Percentiles rank a stretch among this genome's conserved stretches.
phyloP scores from a whole-genome alignment of 2,888 invertebrate species.

The Drosophila tripunctata region DNA sequence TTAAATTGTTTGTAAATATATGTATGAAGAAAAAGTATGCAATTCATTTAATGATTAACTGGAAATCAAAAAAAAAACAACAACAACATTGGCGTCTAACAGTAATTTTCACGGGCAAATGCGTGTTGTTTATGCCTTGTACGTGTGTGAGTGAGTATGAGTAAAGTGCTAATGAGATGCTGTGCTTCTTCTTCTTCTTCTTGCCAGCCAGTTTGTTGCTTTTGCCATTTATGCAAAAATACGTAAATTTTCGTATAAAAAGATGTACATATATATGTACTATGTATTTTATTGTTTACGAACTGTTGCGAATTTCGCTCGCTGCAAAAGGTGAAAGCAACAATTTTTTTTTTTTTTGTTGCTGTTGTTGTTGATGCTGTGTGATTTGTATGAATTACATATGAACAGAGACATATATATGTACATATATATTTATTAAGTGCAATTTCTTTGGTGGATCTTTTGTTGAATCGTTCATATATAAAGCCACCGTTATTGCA shows the following conservation, averaged over 20 bases:
- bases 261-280: constrained; percentile 46
- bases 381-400: constrained; percentile 35
- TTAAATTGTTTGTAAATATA: constrained; percentile 61
- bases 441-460: constrained; percentile 60
- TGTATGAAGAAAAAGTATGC: constrained; percentile 50
- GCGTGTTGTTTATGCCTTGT: constrained; percentile 34
- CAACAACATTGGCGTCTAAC: constrained; percentile 52
- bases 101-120: constrained; percentile 74
- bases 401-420: too few species aligned
- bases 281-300: constrained; percentile 57
- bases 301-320: constrained; percentile 57
- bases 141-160: constrained; percentile 27
- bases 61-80: constrained; percentile 30
- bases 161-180: constrained; percentile 75
- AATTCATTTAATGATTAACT: constrained; percentile 55
- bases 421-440: constrained; percentile 21
- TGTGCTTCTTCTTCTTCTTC: constrained; percentile 37
- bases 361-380: constrained; percentile 31
- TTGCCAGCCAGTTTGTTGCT: constrained; percentile 65
- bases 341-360: constrained; percentile 26
- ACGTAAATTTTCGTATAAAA: constrained; percentile 70
- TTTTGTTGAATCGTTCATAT: neutral
- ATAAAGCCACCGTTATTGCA: constrained; percentile 53
- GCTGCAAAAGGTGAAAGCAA: constrained; percentile 74
- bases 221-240: constrained; percentile 76